A percentile compares a stretch with the other conserved stretches of the same genome.
Conservation (phyloP, 2,113 vertebrate species). For the Lamprologus sp. region DNA sequence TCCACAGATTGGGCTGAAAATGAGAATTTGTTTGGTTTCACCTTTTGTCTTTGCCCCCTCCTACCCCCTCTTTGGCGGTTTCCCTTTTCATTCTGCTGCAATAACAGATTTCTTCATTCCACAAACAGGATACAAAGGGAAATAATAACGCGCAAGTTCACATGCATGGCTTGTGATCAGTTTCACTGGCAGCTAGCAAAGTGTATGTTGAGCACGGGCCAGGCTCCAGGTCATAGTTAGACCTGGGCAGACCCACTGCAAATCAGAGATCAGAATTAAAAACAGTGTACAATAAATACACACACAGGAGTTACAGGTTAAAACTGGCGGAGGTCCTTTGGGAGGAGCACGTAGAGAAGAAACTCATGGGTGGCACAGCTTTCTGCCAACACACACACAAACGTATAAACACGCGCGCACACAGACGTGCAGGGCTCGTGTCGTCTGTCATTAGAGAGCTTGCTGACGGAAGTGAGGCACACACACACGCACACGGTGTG, state of each 20-base stretch:
- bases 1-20: constrained; percentile 22
- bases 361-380: constrained; percentile 52
- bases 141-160: neutral
- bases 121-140: constrained; percentile 51
- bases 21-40: constrained; percentile 44
- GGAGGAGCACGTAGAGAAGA: constrained; percentile 24
- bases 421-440: neutral
- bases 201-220: constrained; percentile 42
- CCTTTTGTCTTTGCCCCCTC: constrained; percentile 23
- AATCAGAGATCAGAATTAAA: constrained; percentile 33
- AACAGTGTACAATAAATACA: constrained; percentile 19
- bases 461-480: constrained; percentile 46
- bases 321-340: constrained; percentile 5
- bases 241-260: constrained; percentile 4
- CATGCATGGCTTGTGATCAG: constrained; percentile 35
- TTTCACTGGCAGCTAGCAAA: constrained; percentile 23
- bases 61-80: neutral
- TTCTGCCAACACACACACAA: constrained; percentile 18
- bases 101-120: constrained; percentile 54
- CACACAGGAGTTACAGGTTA: constrained; percentile 36
- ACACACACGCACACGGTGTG: constrained; percentile 4
- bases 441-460: constrained; percentile 60
- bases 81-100: constrained; percentile 28
- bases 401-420: neutral
- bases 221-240: constrained; percentile 7